Evolutionary conservation across 1,140 invertebrate genomes (phyloP), one percentile per base, ranked within the genome.

Genomic region (Heliconius melpomene): DNA sequence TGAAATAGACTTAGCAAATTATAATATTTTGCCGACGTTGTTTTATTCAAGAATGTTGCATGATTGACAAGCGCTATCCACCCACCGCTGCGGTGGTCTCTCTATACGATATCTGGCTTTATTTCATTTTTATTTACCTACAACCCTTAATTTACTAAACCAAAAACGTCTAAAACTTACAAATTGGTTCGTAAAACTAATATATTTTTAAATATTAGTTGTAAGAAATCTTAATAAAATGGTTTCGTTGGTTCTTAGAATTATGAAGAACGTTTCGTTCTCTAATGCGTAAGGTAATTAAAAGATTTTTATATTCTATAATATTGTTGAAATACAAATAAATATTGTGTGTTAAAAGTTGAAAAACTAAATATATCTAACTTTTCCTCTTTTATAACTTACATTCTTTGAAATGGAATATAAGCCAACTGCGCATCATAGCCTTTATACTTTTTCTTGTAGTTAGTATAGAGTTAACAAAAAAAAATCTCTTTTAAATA

Each of bases 131-230:
- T 75, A 75, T 79, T 79, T 71, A 60, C 77, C 70, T 79, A 82
- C 72, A 83, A 82, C 84, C 87, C 82, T 87, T 85, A 78, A 86
- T 87, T 88, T 83, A 81, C 78, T 57, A 66, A 85, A 32, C 71
- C 26, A 26, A 80, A 79, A 80, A 83, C 50, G 77, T 75, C 76
- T 79, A 85, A 84, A 83, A 82, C 74, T 60, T 52, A 85, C 79
- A 86, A 87, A 87, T 86, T 84, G 78, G 81, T 86, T 86, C 81
- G 84, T 26, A 74, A 18, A 40, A 26, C n/a, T 75, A 75, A 75
- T 60, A 60, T 40, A 40, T 40, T 40, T 77, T 72, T 32, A 72
- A 72, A 52, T 52, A 70, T 70, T 40, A 23, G 73, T 70, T 76
- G 6, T 20, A 76, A 11, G 26, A 52, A 74, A 9, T 54, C 29